Conservation (phyloP, 2,797 vertebrate genomes). For the Anableps anableps region DNA sequence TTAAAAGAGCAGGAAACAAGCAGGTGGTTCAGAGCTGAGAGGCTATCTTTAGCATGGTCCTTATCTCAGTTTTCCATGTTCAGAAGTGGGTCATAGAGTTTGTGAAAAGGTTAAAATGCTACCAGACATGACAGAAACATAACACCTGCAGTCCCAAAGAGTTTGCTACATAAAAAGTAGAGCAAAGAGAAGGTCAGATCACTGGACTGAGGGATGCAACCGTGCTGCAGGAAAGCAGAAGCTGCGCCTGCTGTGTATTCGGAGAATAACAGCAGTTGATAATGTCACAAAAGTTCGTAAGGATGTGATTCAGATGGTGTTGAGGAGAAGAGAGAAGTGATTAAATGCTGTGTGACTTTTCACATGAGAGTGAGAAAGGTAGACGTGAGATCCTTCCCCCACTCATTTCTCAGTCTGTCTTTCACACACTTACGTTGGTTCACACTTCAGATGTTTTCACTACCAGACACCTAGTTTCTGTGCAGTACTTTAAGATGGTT, state of each 20-base stretch:
- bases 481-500: not conserved
- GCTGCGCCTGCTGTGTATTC: not conserved
- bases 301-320: conserved; percentile 22
- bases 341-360: conserved; percentile 77
- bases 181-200: not conserved
- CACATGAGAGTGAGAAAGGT: conserved; percentile 66
- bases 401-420: not conserved
- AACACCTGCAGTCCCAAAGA: conserved; percentile 11
- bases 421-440: not conserved
- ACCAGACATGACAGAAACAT: conserved; percentile 26
- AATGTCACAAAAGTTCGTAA: not conserved
- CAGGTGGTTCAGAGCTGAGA: conserved; percentile 34
- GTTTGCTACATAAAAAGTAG: not conserved
- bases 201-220: not conserved
- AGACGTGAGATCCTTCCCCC: conserved; percentile 45
- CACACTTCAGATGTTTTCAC: not conserved
- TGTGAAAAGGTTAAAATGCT: conserved; percentile 31
- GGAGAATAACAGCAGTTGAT: not conserved
- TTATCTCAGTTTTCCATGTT: conserved; percentile 56
- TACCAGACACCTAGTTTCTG: not conserved
- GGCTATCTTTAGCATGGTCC: conserved; percentile 64
- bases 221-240: not conserved
- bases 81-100: conserved; percentile 35
- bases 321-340: conserved; percentile 48
- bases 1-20: conserved; percentile 36